A percentile compares a stretch with the other conserved stretches of the same genome.
These are phyloP conservation scores for Ochotona curzoniae DNA, from an alignment of 2,113 vertebrate genomes.

Conservation along the genomic window DNA sequence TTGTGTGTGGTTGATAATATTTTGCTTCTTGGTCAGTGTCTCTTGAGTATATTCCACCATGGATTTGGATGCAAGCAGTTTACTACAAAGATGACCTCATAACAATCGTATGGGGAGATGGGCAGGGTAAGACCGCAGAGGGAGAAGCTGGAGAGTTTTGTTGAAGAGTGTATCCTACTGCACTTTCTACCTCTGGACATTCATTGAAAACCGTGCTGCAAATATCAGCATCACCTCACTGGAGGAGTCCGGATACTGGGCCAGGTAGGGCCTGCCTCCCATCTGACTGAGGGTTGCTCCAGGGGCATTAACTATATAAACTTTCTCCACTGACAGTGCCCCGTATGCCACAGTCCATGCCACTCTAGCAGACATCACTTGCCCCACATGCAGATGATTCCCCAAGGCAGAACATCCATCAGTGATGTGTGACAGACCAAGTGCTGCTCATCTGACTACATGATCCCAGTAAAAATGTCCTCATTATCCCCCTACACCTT, in stretches of 20 bases:
- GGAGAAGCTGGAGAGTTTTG: not conserved
- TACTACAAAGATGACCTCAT: not conserved
- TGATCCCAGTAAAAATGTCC: not conserved
- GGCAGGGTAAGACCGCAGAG: not conserved
- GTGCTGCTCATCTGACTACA: no score
- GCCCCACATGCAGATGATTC: not conserved
- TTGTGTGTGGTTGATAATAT: not conserved
- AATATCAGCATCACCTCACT: not conserved
- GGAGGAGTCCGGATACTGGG: accelerated
- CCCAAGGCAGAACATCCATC: accelerated
- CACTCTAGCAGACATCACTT: no score
- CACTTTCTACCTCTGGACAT: not conserved
- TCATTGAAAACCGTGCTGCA: not conserved
- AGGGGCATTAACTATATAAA: no score
- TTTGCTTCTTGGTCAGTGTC: not conserved
- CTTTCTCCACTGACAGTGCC: not conserved
- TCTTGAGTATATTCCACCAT: not conserved
- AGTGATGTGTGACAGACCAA: not conserved
- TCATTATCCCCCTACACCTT: no score
- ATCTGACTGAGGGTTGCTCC: not conserved
- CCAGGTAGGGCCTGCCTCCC: not conserved
- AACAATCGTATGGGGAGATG: not conserved
- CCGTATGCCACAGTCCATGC: no score
- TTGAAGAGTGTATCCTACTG: not conserved
- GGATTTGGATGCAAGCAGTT: no score